Evolutionary conservation across 2,113 vertebrate species (phyloP).

Genomic region (Rattus norvegicus): GRCr8 NC_086019.1:45556001-45556500

Average conservation of each 20-base stretch:
- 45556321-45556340: conserved; percentile 50
- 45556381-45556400: neutral
- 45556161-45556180: conserved; percentile 64
- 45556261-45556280: neutral
- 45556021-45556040: neutral
- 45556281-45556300: conserved; percentile 48
- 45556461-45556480: neutral
- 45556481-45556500: neutral
- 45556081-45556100: neutral
- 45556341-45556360: neutral
- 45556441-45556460: neutral
- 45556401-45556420: neutral
- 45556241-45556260: conserved; percentile 52
- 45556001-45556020: neutral
- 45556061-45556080: conserved; percentile 15
- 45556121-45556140: conserved; percentile 56
- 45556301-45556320: conserved; percentile 17
- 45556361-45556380: neutral
- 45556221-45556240: conserved; percentile 10
- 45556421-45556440: neutral
- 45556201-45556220: conserved; percentile 40
- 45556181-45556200: conserved; percentile 56
- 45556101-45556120: neutral
- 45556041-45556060: conserved; percentile 32
- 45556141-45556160: conserved; percentile 37